Percentiles rank a stretch among this genome's conserved stretches.
phyloP scores from a whole-genome alignment of 2,113 vertebrate genomes.

The Bostrychus sinensis region DNA sequence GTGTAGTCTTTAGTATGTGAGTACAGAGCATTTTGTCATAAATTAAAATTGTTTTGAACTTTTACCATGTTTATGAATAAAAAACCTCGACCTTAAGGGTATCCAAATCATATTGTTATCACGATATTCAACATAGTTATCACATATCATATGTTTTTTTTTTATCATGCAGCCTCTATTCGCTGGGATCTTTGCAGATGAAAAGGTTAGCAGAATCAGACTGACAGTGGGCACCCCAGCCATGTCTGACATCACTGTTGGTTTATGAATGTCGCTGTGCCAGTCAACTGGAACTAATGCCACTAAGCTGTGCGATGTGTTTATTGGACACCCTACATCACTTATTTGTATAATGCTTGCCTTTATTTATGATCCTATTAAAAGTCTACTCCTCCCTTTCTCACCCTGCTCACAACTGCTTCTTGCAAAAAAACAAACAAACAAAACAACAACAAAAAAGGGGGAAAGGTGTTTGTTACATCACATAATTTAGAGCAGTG shows the following conservation, averaged over 20 bases:
- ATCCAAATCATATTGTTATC: too few relatives aligned
- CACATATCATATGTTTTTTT: too few relatives aligned
- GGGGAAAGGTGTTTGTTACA: slow-evolving; percentile 55
- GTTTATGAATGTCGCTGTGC: too few relatives aligned
- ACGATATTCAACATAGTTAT: too few relatives aligned
- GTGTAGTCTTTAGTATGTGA: too few relatives aligned
- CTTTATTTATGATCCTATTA: slow-evolving; percentile 41
- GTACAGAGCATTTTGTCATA: too few relatives aligned
- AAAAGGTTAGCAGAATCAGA: slow-evolving; percentile 29
- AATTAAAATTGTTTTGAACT: too few relatives aligned
- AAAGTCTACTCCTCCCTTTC: slow-evolving; percentile 31
- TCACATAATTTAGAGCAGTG: slow-evolving; percentile 33
- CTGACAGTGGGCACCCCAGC: slow-evolving; percentile 42
- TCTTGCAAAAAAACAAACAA: too few relatives aligned
- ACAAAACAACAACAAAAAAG: too few relatives aligned
- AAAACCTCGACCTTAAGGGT: too few relatives aligned
- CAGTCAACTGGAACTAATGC: slow-evolving; percentile 70
- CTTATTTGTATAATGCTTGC: slow-evolving; percentile 48
- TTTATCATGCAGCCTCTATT: background rate
- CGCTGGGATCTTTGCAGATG: slow-evolving; percentile 33
- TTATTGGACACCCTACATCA: slow-evolving; percentile 65
- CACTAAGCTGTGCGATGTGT: slow-evolving; percentile 62
- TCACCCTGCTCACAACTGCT: slow-evolving; percentile 24
- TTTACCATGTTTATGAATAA: too few relatives aligned
- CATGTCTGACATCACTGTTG: too few relatives aligned